Base-by-base conservation (phyloP, 2,888 invertebrate genomes). In the Corythucha ciliata region DNA sequence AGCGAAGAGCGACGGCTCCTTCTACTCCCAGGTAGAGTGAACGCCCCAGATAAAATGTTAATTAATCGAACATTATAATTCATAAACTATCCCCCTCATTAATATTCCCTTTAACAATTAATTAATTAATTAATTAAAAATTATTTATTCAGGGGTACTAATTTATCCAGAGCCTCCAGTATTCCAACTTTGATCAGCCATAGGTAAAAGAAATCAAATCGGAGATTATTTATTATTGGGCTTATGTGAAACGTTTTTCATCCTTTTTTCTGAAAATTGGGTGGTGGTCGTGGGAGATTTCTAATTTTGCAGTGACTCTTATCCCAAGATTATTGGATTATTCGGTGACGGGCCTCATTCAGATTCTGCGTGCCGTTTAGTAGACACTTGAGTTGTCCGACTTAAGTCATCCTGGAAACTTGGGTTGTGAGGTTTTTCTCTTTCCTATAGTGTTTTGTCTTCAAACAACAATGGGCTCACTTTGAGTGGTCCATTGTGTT, bases 171-270 rank as follows among this genome's bases (percentile, higher is more conserved):
- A 78, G 83, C 87, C 67, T 87, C 86, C 72, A 87, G 87, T 75
- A 88, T 88, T 76, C 87, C 88, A 70, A 83, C 86, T n/a, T n/a
- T n/a, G 73, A 78, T 87, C 74, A 77, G 42, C 6, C 41, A 42
- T n/a, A 50, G 25, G 14, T 33, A 49, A 39, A 36, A 40, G 48
- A 39, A 48, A 48, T 2, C 18, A 2, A 7, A 18, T 24, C 34
- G 16, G 8, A 10, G 10, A 29, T 10, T 10, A 29, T 29, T n/a
- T 29, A 8, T n/a, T n/a, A n/a, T n/a, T n/a, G n/a, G n/a, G n/a
- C n/a, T n/a, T n/a, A 29, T 10, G 29, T 8, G 29, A 8, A 29
- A 8, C n/a, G 29, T 29, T n/a, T 29, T 8, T 29, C n/a, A n/a
- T 8, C 29, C n/a, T 29, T 29, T 29, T 29, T n/a, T n/a, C 8